A percentile compares a stretch with the other conserved stretches of the same genome.
These are phyloP conservation scores for Procambarus clarkii DNA, from an alignment of 1,140 invertebrate species.

Conservation along the genomic window DNA sequence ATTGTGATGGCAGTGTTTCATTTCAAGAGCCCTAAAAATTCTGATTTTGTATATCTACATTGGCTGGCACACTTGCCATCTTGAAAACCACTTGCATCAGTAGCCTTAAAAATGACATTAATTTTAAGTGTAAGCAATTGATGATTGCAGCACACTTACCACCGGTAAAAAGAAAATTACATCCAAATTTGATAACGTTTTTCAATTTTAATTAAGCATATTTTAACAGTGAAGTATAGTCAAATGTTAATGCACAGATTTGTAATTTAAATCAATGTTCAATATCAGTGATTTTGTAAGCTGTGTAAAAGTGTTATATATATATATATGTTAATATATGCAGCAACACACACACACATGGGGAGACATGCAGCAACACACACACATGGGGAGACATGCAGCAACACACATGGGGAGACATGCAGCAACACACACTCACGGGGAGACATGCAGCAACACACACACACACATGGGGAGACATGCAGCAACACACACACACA, in stretches of 20 bases:
- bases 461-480: neutral
- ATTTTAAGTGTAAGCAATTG: too few species aligned
- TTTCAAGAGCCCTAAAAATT: neutral
- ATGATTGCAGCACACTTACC: too few species aligned
- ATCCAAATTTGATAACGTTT: too few species aligned
- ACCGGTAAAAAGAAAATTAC: too few species aligned
- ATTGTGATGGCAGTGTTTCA: conserved; percentile 2
- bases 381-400: neutral
- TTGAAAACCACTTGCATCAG: too few species aligned
- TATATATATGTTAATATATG: neutral
- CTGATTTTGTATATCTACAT: too few species aligned
- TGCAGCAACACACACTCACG: neutral
- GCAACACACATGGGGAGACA: neutral
- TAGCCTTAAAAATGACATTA: too few species aligned
- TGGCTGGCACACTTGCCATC: too few species aligned
- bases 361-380: neutral
- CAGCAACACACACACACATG: too few species aligned
- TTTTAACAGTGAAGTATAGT: too few species aligned
- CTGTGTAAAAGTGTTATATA: neutral
- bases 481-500: neutral
- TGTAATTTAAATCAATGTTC: neutral
- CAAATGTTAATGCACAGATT: too few species aligned
- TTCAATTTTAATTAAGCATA: too few species aligned
- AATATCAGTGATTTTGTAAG: neutral
- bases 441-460: neutral